phyloP scores from a whole-genome alignment of 2,113 vertebrate genomes.

The Leptocoma aspasia region DNA sequence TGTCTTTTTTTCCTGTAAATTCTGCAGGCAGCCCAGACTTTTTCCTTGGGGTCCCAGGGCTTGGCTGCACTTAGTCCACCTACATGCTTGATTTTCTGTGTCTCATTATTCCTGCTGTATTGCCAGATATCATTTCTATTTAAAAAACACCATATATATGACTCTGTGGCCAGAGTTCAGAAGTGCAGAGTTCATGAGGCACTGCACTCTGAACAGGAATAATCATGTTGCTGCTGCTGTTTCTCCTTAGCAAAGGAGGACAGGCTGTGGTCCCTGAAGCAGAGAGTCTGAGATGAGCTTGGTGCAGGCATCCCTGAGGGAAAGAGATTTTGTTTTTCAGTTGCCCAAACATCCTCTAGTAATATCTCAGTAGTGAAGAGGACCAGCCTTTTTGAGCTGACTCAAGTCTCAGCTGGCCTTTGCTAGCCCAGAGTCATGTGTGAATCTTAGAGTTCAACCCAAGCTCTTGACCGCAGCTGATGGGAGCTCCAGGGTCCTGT shows the following conservation, averaged over 20 bases:
- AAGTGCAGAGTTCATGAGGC: neutral
- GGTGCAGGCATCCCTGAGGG: neutral
- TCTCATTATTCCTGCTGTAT: neutral
- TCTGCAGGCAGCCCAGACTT: constrained; percentile 19
- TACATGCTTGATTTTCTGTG: constrained; percentile 21
- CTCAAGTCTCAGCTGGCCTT: neutral
- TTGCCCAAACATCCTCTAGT: neutral
- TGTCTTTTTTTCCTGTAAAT: constrained; percentile 47
- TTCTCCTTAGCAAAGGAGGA: neutral
- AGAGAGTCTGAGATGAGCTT: neutral
- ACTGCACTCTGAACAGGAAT: neutral
- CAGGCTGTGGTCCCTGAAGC: neutral
- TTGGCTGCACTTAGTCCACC: constrained; percentile 51
- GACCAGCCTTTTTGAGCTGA: neutral
- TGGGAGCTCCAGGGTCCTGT: neutral
- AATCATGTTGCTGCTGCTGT: neutral
- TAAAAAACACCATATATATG: neutral
- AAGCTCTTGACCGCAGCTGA: neutral
- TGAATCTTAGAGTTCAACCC: neutral
- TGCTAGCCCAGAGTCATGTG: neutral
- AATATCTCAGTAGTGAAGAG: neutral
- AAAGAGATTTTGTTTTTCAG: neutral
- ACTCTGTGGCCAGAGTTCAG: neutral
- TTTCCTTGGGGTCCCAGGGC: constrained; percentile 23
- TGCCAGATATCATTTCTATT: neutral